Evolutionary conservation across 2,797 vertebrate genomes (phyloP), one percentile per base, ranked within the genome.

Genomic region (Channa striata): DNA sequence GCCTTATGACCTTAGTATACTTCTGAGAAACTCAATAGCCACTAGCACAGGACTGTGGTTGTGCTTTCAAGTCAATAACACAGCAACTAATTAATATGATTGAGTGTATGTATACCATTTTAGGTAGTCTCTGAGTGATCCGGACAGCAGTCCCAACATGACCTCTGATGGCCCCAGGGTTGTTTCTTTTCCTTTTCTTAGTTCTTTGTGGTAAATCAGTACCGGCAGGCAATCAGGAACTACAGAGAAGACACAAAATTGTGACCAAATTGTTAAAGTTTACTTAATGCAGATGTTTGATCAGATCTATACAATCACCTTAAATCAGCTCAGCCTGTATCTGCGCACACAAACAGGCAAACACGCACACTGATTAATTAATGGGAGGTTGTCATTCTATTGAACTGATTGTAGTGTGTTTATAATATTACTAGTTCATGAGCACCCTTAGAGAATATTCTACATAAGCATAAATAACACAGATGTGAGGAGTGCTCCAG

Each of bases 71-170:
- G 73, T 19, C 33, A 69, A 42, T 19, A 34, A 47, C 25, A 13
- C 30, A 53, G 16, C 19, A n/a, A 58, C 68, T 84, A 69, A 78
- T 82, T 77, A 77, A 71, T 80, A 74, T 82, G 78, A 57, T 47
- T 48, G 74, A 66, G 71, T 79, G 77, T 68, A 34, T 66, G 25
- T 59, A 66, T 83, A 84, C 96, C 94, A 97, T 94, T 91, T 95
- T 95, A 46, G 95, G 94, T 21, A 95, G 93, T 81, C 96, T 94
- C 80, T 97, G 96, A 48, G 96, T 96, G 19, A 95, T 74, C 95
- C 95, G 0, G 97, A 96, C 82, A 97, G 92, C 68, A 95, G 82
- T 2, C 95, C 95, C 86, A 97, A 85, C 78, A 95, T 66, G 61
- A 96, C 95, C 87, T 96, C 96, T 11, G 94, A 94, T 23, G 85